phyloP scores from a whole-genome alignment of 2,797 vertebrate species.

The Phalanger gymnotis region DNA sequence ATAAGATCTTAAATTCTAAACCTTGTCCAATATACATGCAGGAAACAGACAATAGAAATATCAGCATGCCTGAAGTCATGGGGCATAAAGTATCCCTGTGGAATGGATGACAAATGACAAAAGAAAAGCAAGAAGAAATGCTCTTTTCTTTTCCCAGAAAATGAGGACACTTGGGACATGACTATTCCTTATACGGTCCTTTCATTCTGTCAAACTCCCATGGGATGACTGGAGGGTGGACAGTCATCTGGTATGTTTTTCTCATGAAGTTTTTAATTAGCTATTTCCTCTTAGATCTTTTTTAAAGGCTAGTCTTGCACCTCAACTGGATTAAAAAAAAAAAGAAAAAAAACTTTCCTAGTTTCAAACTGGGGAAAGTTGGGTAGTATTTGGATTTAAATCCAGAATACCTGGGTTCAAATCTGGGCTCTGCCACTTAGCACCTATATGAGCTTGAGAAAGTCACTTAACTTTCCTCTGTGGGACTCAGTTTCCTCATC shows the following conservation, averaged over 20 bases:
- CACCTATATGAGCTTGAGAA: neutral
- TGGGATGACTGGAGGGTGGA: neutral
- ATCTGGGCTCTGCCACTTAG: neutral
- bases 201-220: slow-evolving; percentile 16
- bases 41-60: neutral
- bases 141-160: slow-evolving; percentile 15
- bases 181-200: neutral
- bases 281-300: slow-evolving; percentile 33
- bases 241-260: neutral
- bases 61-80: neutral
- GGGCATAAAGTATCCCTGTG: neutral
- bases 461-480: neutral
- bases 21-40: neutral
- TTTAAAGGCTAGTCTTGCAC: slow-evolving; percentile 8
- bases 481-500: neutral
- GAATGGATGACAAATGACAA: slow-evolving; percentile 35
- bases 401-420: neutral
- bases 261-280: neutral
- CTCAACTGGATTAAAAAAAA: slow-evolving; percentile 39
- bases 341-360: slow-evolving; percentile 22
- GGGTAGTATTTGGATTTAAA: slow-evolving; percentile 14
- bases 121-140: slow-evolving; percentile 7
- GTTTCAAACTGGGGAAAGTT: slow-evolving; percentile 45
- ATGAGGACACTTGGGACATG: neutral
- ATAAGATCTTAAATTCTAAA: slow-evolving; percentile 28